Evolutionary conservation across 2,888 invertebrate species (phyloP).

Genomic region (Dasysyrphus albostriatus): DNA sequence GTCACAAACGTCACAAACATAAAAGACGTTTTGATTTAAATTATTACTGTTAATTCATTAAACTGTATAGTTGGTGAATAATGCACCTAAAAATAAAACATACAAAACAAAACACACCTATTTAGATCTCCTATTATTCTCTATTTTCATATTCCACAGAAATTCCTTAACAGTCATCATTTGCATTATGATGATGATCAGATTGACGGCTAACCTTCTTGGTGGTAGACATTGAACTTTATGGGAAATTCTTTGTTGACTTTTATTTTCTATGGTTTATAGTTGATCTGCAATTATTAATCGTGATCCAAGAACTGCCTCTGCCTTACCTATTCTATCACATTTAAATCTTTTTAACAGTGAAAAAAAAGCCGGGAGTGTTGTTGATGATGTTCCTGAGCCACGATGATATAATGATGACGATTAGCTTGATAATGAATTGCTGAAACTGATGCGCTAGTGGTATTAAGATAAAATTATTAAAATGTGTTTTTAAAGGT

Average conservation of each 20-base stretch:
- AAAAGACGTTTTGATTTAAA: background rate
- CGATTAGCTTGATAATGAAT: conserved; percentile 12
- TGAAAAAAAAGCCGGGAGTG: conserved; percentile 21
- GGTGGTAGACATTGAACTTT: conserved; percentile 56
- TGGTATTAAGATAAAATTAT: background rate
- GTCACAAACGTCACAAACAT: background rate
- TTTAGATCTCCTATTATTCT: background rate
- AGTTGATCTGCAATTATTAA: conserved; percentile 30
- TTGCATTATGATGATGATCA: conserved; percentile 29
- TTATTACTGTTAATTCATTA: background rate
- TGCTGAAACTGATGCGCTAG: background rate
- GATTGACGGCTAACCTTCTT: conserved; percentile 25
- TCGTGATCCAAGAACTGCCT: conserved; percentile 41
- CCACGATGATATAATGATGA: background rate
- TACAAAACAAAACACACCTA: conserved; percentile 2
- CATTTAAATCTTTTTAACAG: conserved; percentile 2
- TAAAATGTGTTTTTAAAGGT: background rate
- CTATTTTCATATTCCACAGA: background rate
- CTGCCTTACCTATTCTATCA: conserved; percentile 32
- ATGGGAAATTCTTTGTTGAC: conserved; percentile 29
- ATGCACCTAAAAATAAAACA: conserved; percentile 17
- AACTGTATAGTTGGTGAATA: background rate
- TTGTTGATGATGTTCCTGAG: background rate
- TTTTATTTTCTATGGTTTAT: conserved; percentile 18
- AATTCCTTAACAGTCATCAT: conserved; percentile 29